Evolutionary conservation across 2,797 vertebrate genomes (phyloP), one percentile per base, ranked within the genome.

Genomic region (Caiman crocodilus): DNA sequence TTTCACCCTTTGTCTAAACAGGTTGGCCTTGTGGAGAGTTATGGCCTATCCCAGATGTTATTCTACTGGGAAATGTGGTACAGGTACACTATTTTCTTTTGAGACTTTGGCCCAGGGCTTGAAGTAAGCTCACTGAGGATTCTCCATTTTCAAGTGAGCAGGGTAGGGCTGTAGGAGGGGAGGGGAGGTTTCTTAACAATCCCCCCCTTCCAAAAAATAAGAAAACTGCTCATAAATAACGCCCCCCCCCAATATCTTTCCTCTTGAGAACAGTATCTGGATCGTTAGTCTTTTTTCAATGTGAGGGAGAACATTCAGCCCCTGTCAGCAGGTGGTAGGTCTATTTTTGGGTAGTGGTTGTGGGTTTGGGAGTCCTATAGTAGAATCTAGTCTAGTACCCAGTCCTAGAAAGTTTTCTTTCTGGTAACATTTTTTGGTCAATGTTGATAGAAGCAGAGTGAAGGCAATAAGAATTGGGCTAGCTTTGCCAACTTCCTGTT

Each of bases 261-360:
- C 3, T 17, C 17, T 61, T 14, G 14, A 16, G 23, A 14, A 16
- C 4, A 0, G 1, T n/a, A 8, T 16, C 18, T 26, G 32, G 13
- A 4, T 15, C 0, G 1, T 18, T 77, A 23, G 8, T 7, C 18
- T 18, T 30, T 28, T 7, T 15, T 9, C 42, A 50, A 15, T 14
- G 20, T 7, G 0, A 3, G 55, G 6, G 73, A 59, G 59, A 10
- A 7, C 0, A 3, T 23, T 23, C 1, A 61, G 16, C 50, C n/a
- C 11, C 3, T n/a, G 42, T 6, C 28, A 61, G 8, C 5, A 25
- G 14, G 14, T 26, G 28, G 61, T n/a, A 2, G 28, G 15, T 1
- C 42, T 50, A 10, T 50, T 55, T 17, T 55, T 61, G 65, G 35
- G 35, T 69, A 32, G 65, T n/a, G 21, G 32, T 21, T 35, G 20